A percentile compares a stretch with the other conserved stretches of the same genome.
Conservation (phyloP, 1,140 invertebrate species). For the Tetramorium simillimum region DNA sequence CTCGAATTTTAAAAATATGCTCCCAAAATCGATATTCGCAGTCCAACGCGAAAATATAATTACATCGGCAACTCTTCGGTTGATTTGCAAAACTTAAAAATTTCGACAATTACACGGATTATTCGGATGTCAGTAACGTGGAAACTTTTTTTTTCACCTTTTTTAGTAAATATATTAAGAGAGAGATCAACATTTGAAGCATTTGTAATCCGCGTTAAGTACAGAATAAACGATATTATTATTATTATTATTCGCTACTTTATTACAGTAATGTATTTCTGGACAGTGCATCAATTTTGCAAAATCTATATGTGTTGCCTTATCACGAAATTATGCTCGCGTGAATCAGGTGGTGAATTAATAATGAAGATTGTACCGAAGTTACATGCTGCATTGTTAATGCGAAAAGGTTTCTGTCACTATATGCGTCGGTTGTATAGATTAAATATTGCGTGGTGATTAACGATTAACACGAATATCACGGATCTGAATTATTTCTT, state of each 20-base stretch:
- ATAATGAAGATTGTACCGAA: not conserved
- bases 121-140: not conserved
- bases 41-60: constrained; percentile 1
- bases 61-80: not conserved
- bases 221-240: not conserved
- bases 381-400: not conserved
- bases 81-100: not conserved
- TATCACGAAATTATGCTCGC: not conserved
- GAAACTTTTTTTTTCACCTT: not conserved
- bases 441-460: not conserved
- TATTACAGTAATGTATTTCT: not conserved
- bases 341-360: constrained; percentile 4
- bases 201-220: not conserved
- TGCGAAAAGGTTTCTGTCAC: not conserved
- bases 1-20: constrained; percentile 3
- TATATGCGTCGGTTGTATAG: not conserved
- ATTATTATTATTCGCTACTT: not conserved
- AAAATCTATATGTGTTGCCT: not conserved
- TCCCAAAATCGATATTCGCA: not conserved
- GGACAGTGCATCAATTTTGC: not conserved
- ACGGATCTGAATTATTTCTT: not conserved
- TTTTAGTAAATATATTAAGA: not conserved
- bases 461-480: not conserved
- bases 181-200: not conserved
- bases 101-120: not conserved